These are phyloP conservation scores for Otus sunia DNA, from an alignment of 2,113 vertebrate genomes.

Conservation along the genomic window DNA sequence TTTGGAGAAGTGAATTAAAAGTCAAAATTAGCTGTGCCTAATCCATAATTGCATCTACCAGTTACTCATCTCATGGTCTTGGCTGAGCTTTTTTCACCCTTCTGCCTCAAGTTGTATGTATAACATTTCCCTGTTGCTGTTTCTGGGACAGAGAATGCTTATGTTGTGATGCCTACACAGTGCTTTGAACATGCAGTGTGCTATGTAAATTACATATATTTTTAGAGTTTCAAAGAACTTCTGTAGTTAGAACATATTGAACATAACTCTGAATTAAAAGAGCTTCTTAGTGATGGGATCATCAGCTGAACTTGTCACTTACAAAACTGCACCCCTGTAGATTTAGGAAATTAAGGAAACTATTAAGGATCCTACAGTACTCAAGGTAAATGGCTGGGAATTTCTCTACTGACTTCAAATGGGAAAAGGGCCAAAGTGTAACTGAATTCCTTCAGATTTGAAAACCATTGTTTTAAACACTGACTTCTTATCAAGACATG, in stretches of 20 bases:
- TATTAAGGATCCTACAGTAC: not conserved
- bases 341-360: not conserved
- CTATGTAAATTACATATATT: not conserved
- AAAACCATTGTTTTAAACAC: not conserved
- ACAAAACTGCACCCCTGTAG: not conserved
- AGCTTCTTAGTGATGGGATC: not conserved
- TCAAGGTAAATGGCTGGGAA: not conserved
- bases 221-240: constrained; percentile 2
- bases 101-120: not conserved
- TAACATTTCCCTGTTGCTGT: not conserved
- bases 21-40: not conserved
- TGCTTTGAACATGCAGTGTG: not conserved
- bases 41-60: not conserved
- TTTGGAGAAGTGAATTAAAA: not conserved
- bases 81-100: not conserved
- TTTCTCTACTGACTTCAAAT: not conserved
- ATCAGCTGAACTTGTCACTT: not conserved
- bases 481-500: not conserved
- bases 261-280: not conserved
- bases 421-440: not conserved
- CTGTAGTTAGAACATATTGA: not conserved
- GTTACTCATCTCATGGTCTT: not conserved
- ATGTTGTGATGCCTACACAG: not conserved
- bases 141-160: not conserved
- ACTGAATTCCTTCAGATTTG: not conserved